Conservation (phyloP, 37 sponge, comb jelly and placozoan species). For the Haliclona indistincta region DNA sequence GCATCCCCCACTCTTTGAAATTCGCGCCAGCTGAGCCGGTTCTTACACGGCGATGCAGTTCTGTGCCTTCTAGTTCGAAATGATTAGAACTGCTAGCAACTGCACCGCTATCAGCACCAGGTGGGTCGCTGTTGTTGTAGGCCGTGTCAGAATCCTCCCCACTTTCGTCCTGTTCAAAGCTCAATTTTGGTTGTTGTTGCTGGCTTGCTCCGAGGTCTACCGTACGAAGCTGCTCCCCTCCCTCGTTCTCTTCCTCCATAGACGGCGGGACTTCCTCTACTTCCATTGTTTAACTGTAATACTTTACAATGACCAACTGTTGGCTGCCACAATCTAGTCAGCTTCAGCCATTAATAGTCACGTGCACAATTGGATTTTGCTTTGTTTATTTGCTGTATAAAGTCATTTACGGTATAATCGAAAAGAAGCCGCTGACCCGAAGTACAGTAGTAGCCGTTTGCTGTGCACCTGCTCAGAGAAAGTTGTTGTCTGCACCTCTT, state of each 20-base stretch:
- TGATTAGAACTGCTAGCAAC: background rate
- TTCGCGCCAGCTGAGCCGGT: slow-evolving; percentile 16
- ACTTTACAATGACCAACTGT: too few species aligned
- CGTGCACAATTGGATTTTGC: too few species aligned
- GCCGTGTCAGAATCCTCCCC: background rate
- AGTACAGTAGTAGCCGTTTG: too few species aligned
- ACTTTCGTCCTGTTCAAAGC: background rate
- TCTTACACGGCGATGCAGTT: slow-evolving; percentile 31
- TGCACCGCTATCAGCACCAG: background rate
- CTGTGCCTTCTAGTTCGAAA: slow-evolving; percentile 1
- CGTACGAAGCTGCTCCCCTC: background rate
- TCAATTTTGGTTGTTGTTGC: background rate
- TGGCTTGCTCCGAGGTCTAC: background rate
- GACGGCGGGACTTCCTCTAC: background rate
- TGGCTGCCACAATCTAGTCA: too few species aligned
- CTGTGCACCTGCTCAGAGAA: too few species aligned
- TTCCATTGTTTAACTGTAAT: background rate
- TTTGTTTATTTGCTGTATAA: too few species aligned
- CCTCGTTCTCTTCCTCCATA: background rate
- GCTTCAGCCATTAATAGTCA: too few species aligned
- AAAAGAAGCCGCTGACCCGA: too few species aligned
- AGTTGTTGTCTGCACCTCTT: too few species aligned
- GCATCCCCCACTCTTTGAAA: slow-evolving; percentile 75
- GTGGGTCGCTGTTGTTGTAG: background rate
- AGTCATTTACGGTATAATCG: too few species aligned